These are phyloP conservation scores for Zele albiditarsus DNA, from an alignment of 2,888 invertebrate species.

Conservation along the genomic window DNA sequence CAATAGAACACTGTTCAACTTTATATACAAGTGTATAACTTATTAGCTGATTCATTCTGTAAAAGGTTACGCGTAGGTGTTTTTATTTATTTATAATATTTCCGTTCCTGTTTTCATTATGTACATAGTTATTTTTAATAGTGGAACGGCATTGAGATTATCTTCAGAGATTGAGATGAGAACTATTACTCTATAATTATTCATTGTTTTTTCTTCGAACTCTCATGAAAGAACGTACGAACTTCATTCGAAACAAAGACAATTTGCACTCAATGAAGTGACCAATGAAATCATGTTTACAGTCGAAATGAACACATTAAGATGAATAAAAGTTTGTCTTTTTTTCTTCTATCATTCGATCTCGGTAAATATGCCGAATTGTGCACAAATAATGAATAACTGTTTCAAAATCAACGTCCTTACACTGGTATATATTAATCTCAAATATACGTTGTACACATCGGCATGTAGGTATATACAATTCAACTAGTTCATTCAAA, in stretches of 20 bases:
- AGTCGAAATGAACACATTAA: conserved; percentile 21
- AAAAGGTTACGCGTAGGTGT: conserved; percentile 54
- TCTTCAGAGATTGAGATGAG: conserved; percentile 20
- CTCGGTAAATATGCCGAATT: background rate
- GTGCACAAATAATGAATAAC: conserved; percentile 25
- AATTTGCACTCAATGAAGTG: background rate
- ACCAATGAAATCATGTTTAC: background rate
- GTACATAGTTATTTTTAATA: conserved; percentile 50
- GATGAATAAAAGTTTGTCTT: background rate
- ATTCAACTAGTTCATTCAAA: conserved; percentile 15
- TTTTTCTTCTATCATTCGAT: background rate
- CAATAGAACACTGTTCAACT: conserved; percentile 55
- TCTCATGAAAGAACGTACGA: background rate
- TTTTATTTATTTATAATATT: conserved; percentile 50
- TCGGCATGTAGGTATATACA: conserved; percentile 47
- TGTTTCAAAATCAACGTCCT: conserved; percentile 22
- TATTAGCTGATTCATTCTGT: conserved; percentile 53
- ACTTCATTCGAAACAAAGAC: background rate
- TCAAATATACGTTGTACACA: conserved; percentile 41
- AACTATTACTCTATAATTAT: background rate
- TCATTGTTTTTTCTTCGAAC: background rate
- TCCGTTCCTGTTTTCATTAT: conserved; percentile 50
- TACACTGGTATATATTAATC: conserved; percentile 25
- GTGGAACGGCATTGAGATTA: conserved; percentile 46
- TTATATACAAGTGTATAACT: conserved; percentile 57